These are phyloP conservation scores for Nematolebias whitei DNA, from an alignment of 2,113 vertebrate species.

Conservation along the genomic window DNA sequence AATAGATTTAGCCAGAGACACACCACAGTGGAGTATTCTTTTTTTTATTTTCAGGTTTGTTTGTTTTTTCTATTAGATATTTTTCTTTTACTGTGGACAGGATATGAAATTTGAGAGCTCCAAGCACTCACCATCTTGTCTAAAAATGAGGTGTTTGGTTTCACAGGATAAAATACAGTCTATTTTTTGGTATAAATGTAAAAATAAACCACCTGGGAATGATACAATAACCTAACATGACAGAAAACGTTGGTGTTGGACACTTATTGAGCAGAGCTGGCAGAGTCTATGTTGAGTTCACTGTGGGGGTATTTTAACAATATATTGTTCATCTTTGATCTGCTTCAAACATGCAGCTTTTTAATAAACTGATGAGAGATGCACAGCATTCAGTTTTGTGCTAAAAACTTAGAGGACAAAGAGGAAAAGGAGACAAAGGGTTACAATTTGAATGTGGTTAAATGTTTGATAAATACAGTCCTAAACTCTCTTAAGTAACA, in stretches of 20 bases:
- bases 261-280: constrained; percentile 18
- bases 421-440: too few species aligned
- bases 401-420: too few species aligned
- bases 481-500: too few species aligned
- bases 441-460: too few species aligned
- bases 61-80: constrained; percentile 20
- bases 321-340: constrained; percentile 29
- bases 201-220: constrained; percentile 34
- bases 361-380: constrained; percentile 7
- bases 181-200: constrained; percentile 24
- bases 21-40: constrained; percentile 50
- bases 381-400: neutral
- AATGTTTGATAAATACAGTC: too few species aligned
- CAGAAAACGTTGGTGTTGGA: constrained; percentile 49
- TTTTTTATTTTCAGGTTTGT: neutral
- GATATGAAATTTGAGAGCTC: constrained; percentile 44
- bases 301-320: constrained; percentile 36
- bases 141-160: constrained; percentile 56
- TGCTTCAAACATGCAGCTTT: constrained; percentile 30
- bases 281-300: constrained; percentile 35
- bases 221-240: constrained; percentile 47
- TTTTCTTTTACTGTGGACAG: constrained; percentile 29
- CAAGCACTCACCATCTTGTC: constrained; percentile 56
- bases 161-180: constrained; percentile 44
- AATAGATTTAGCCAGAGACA: constrained; percentile 58